Evolutionary conservation across 2,113 vertebrate genomes (phyloP).

Genomic region (Plestiodon gilberti): DNA sequence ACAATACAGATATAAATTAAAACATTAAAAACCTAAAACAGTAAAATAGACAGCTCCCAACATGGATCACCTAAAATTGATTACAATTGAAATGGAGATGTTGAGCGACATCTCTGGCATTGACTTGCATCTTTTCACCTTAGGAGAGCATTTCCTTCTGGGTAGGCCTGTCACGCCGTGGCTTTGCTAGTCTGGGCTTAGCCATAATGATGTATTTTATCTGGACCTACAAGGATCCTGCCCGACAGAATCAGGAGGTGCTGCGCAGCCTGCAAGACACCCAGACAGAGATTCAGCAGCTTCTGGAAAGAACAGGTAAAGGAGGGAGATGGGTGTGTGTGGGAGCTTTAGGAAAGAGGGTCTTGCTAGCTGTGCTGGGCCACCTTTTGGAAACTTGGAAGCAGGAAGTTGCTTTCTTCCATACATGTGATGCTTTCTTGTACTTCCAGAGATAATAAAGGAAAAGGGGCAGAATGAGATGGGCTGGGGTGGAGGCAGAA

Average conservation of each 20-base stretch:
- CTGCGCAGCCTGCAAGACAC: slow-evolving; percentile 16
- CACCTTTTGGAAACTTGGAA: too few relatives aligned
- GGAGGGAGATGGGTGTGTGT: neutral
- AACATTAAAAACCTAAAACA: too few relatives aligned
- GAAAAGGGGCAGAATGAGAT: neutral
- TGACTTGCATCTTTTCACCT: neutral
- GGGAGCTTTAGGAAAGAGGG: neutral
- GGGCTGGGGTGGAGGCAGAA: neutral
- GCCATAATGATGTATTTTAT: neutral
- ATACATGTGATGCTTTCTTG: neutral
- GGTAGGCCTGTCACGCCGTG: neutral
- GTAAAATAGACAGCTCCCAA: too few relatives aligned
- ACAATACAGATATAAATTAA: too few relatives aligned
- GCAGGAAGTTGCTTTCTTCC: too few relatives aligned
- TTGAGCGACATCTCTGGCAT: neutral
- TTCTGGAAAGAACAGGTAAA: slow-evolving; percentile 24
- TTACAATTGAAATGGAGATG: too few relatives aligned
- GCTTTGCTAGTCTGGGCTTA: neutral
- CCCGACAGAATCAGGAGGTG: slow-evolving; percentile 18
- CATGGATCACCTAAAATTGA: too few relatives aligned
- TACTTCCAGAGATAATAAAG: neutral
- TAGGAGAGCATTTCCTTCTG: slow-evolving; percentile 31
- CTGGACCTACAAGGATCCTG: slow-evolving; percentile 27
- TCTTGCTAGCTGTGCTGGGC: too few relatives aligned
- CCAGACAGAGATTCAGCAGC: slow-evolving; percentile 3